These are phyloP conservation scores for Venustoraphidia nigricollis DNA, from an alignment of 2,888 invertebrate species.

Conservation along the genomic window DNA sequence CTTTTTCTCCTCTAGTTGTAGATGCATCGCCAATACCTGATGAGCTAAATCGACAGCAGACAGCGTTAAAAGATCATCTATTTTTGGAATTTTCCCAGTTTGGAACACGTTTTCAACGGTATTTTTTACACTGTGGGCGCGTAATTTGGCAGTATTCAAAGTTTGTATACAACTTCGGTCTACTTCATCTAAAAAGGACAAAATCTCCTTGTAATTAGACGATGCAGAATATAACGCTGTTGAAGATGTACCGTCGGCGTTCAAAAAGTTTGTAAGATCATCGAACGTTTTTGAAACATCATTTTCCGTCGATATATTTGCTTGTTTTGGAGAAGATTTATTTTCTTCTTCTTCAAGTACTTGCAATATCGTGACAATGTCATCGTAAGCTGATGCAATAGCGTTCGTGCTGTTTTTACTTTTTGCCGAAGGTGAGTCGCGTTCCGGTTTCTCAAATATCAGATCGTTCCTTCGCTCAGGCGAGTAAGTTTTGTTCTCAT, in stretches of 20 bases:
- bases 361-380: slow-evolving; percentile 29
- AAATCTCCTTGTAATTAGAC: slow-evolving; percentile 37
- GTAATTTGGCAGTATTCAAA: slow-evolving; percentile 20
- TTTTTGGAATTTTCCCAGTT: slow-evolving; percentile 24
- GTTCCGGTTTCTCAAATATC: slow-evolving; percentile 14
- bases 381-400: slow-evolving; percentile 23
- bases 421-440: slow-evolving; percentile 10
- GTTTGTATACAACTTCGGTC: slow-evolving; percentile 28
- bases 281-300: not conserved
- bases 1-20: slow-evolving; percentile 43
- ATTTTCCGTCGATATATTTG: slow-evolving; percentile 11
- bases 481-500: too few species aligned
- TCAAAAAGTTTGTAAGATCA: not conserved
- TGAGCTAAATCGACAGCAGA: slow-evolving; percentile 44
- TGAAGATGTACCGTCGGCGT: not conserved
- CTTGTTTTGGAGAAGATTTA: not conserved
- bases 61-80: slow-evolving; percentile 37
- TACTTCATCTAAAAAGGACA: slow-evolving; percentile 48
- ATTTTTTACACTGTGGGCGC: slow-evolving; percentile 17
- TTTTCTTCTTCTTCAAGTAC: slow-evolving; percentile 30
- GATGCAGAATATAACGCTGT: not conserved
- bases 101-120: slow-evolving; percentile 18
- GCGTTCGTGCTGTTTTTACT: not conserved
- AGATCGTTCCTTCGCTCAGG: not conserved
- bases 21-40: slow-evolving; percentile 39